phyloP scores from a whole-genome alignment of 2,113 vertebrate species.

The Vulpes ferrilata region DNA sequence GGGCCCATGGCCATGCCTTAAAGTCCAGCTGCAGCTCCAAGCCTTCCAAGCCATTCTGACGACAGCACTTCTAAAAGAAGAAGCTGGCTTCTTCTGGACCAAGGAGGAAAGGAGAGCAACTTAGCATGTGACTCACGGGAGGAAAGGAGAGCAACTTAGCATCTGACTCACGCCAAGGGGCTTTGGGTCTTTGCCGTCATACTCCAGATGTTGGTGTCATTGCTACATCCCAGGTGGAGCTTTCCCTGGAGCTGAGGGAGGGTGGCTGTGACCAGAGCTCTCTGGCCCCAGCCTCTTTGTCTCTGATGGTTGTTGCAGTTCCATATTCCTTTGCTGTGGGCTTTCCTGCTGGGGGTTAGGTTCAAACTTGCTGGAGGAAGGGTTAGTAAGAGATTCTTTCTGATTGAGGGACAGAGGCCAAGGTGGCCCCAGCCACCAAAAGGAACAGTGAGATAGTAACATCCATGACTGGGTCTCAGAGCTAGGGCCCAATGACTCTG shows the following conservation, averaged over 20 bases:
- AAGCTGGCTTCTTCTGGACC: slow-evolving; percentile 19
- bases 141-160: background rate
- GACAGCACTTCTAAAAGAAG: background rate
- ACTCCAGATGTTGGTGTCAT: background rate
- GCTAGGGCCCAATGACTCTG: background rate
- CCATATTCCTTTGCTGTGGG: background rate
- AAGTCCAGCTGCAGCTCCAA: slow-evolving; percentile 26
- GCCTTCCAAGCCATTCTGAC: background rate
- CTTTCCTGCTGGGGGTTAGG: background rate
- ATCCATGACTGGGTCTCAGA: background rate
- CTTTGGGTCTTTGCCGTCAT: background rate
- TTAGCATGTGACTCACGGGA: background rate
- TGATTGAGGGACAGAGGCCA: background rate
- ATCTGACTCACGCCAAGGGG: background rate
- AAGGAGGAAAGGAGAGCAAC: background rate
- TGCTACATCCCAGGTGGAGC: background rate
- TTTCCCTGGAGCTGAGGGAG: background rate
- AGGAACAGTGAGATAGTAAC: background rate
- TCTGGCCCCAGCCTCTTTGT: background rate
- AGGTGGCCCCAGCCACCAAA: slow-evolving; percentile 5
- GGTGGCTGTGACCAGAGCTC: background rate
- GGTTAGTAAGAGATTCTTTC: background rate
- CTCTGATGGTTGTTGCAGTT: background rate
- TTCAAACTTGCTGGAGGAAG: slow-evolving; percentile 33
- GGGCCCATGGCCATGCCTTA: background rate